Evolutionary conservation across 2,797 vertebrate species (phyloP), one percentile per base, ranked within the genome.

Genomic region (Schizopygopsis pylzovi): DNA sequence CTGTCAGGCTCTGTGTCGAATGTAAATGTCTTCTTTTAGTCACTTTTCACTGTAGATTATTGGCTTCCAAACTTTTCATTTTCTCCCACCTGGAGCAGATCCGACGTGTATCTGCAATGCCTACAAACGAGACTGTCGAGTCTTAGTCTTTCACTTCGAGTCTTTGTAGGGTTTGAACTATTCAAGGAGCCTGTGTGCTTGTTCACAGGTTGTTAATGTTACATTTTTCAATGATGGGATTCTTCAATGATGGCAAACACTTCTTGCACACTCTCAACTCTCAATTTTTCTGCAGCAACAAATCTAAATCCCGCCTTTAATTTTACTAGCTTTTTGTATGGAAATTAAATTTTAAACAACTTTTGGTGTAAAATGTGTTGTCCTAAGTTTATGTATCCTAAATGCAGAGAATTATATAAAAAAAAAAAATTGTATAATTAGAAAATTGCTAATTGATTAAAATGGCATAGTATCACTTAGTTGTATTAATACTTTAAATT

Each of bases 11-110:
- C 92, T 92, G 92, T 92, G 88, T 93, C 90, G 85, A 92, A 93
- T 94, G 92, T 92, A 93, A 94, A 93, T 92, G 93, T 93, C 93
- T 91, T 91, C 91, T 93, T 91, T 93, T 87, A 84, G 91, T 87
- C 92, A 92, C 89, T 94, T 90, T 89, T 89, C 88, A 86, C 90
- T 73, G 84, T 87, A 82, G 86, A 87, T 93, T 91, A 91, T 93
- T 86, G 89, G 90, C 87, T 87, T 86, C 87, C 90, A 92, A 92
- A 94, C 92, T 93, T 93, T 89, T 68, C 45, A 89, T 92, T 89
- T 91, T 85, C 77, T 90, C 85, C 70, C 87, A 82, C 81, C 84
- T 5, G 68, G 56, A 83, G 71, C 81, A 43, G 25, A 78, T 76
- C 86, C 83, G 68, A 88, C 83, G 84, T 49, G 68, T 41, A 7